Evolutionary conservation across 2,113 vertebrate species (phyloP), one percentile per base, ranked within the genome.

Genomic region (Stegastes partitus): DNA sequence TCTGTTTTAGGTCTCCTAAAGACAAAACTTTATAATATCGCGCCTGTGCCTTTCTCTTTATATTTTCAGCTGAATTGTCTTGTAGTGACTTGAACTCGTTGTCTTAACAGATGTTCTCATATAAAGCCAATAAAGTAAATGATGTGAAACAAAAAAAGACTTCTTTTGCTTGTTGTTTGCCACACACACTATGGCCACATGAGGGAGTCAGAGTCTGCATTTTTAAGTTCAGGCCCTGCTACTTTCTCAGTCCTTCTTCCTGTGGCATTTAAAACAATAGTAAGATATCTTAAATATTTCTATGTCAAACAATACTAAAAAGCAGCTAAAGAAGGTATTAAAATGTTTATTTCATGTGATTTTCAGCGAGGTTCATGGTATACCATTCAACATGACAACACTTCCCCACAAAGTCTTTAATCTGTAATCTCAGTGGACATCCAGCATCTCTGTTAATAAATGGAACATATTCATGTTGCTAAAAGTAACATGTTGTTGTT

Each of bases 81-180:
- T 23, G 18, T 12, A 12, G 12, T 53, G 22, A 65, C 5, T 3
- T 4, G 16, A 50, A 4, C 1, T 7, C 11, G 9, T 23, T 45
- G 39, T 51, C 44, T 51, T 37, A 79, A 18, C 23, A 57, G 37
- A 55, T 55, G 31, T 55, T 6, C 56, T 8, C 9, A 21, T 47
- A 5, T 78, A 56, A 65, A 64, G 28, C 10, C 14, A 76, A 77
- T 82, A 80, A 84, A 87, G 56, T 50, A 15, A 70, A 74, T 77
- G 49, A 82, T 80, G 69, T 81, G 57, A 55, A 72, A 75, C 11
- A 39, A 22, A 61, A n/a, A 2, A 0, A 18, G 2, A 3, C 0
- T 0, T 18, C 12, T 21, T 62, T 39, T 68, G 63, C 10, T 0
- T 7, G 11, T 21, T 59, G 8, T 61, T 61, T 67, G 34, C 65